These are phyloP conservation scores for Erpobdella octoculata DNA, from an alignment of 2,888 invertebrate genomes.

Conservation along the genomic window DNA sequence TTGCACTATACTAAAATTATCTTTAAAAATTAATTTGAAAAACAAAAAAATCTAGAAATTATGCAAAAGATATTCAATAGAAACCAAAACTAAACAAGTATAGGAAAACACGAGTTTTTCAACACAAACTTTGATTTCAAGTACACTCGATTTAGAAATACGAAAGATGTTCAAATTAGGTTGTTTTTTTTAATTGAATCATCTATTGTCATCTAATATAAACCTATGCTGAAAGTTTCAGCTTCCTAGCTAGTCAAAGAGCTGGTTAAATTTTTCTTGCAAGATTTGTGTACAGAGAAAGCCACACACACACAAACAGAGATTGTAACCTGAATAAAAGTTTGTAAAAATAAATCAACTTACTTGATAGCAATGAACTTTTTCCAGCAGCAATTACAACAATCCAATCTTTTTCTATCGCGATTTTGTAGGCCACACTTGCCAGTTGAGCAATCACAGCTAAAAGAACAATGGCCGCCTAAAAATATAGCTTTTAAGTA, in stretches of 20 bases:
- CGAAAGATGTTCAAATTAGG: too few species aligned
- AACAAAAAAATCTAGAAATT: background rate
- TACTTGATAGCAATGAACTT: conserved; percentile 6
- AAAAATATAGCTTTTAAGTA: background rate
- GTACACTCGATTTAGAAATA: too few species aligned
- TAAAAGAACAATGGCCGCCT: conserved; percentile 25
- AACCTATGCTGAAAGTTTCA: too few species aligned
- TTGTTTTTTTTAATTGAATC: too few species aligned
- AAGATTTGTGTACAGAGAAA: too few species aligned
- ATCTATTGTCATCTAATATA: too few species aligned
- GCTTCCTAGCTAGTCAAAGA: too few species aligned
- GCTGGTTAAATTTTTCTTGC: too few species aligned
- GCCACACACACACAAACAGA: background rate
- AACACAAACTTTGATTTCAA: too few species aligned
- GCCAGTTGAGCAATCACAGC: conserved; percentile 39
- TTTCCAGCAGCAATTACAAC: conserved; percentile 42
- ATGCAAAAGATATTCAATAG: too few species aligned
- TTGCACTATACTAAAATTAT: background rate
- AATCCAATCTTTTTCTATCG: conserved; percentile 54
- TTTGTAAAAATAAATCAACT: background rate
- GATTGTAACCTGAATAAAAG: background rate
- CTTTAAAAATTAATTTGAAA: background rate
- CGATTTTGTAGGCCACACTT: conserved; percentile 49
- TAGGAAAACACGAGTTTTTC: too few species aligned
- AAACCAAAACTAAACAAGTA: too few species aligned